Evolutionary conservation across 2,888 invertebrate species (phyloP).

Genomic region (Microctonus aethiopoides): DNA sequence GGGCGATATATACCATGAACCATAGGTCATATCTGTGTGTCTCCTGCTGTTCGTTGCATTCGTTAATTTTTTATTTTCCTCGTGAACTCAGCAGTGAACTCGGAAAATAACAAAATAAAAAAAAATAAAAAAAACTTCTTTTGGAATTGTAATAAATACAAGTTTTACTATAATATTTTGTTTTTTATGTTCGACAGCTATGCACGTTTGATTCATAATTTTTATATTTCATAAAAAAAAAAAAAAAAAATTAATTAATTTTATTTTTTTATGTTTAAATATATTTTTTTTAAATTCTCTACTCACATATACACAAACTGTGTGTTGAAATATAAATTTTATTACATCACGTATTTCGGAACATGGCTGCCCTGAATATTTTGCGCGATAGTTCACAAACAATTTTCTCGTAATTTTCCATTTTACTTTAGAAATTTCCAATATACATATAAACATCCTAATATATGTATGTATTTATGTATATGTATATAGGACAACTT

Average conservation of each 20-base stretch:
- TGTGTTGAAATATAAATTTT: background rate
- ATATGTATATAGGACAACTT: too few relatives aligned
- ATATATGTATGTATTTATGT: too few relatives aligned
- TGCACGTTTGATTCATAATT: too few relatives aligned
- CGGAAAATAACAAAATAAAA: background rate
- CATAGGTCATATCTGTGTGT: slow-evolving; percentile 13
- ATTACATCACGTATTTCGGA: too few relatives aligned
- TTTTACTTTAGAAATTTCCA: background rate
- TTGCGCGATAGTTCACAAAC: background rate
- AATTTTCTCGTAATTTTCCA: background rate
- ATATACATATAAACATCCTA: background rate
- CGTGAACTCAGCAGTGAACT: background rate
- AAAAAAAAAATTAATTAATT: background rate
- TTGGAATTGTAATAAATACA: slow-evolving; percentile 16
- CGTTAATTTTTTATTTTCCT: slow-evolving; percentile 30
- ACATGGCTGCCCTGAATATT: background rate
- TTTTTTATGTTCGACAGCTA: background rate
- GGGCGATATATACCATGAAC: slow-evolving; percentile 24
- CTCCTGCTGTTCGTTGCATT: slow-evolving; percentile 8
- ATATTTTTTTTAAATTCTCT: background rate
- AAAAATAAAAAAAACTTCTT: background rate
- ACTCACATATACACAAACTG: background rate
- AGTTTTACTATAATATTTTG: slow-evolving; percentile 2
- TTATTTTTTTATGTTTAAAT: background rate
- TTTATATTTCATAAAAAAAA: background rate